Conservation (phyloP, 2,888 invertebrate species). For the Anagyrus pseudococci region DNA sequence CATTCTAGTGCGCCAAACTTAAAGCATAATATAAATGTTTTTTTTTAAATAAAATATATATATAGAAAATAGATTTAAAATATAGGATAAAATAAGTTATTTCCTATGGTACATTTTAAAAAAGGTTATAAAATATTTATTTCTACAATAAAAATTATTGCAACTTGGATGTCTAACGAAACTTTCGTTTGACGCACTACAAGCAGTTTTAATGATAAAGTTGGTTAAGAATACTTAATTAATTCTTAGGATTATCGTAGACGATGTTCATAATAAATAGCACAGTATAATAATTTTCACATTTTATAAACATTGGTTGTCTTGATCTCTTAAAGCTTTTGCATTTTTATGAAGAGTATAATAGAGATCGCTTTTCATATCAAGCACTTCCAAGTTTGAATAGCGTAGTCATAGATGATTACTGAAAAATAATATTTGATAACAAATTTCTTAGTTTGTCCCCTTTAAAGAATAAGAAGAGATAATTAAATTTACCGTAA, state of each 20-base stretch:
- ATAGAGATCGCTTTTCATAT: too few species aligned
- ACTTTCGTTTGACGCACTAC: constrained; percentile 28
- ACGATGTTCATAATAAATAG: constrained; percentile 55
- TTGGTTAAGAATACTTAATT: constrained; percentile 20
- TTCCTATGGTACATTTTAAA: constrained; percentile 6
- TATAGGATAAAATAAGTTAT: constrained; percentile 16
- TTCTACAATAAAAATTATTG: constrained; percentile 27
- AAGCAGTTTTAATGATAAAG: constrained; percentile 17
- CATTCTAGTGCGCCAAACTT: too few species aligned
- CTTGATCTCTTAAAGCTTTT: constrained; percentile 30
- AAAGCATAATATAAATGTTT: too few species aligned
- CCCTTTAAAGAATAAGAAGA: too few species aligned
- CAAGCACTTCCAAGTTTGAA: too few species aligned
- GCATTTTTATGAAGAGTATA: too few species aligned
- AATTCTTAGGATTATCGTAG: constrained; percentile 37
- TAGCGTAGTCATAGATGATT: too few species aligned
- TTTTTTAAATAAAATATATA: too few species aligned
- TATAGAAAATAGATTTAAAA: constrained; percentile 20
- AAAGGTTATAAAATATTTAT: constrained; percentile 15
- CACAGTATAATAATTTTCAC: constrained; percentile 51
- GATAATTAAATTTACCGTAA: too few species aligned
- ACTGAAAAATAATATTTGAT: too few species aligned
- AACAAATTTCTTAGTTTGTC: too few species aligned
- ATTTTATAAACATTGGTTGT: constrained; percentile 49
- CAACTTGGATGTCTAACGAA: constrained; percentile 6